Base-by-base conservation (phyloP, 2,113 vertebrate genomes). In the Porphyrio hochstetteri region DNA sequence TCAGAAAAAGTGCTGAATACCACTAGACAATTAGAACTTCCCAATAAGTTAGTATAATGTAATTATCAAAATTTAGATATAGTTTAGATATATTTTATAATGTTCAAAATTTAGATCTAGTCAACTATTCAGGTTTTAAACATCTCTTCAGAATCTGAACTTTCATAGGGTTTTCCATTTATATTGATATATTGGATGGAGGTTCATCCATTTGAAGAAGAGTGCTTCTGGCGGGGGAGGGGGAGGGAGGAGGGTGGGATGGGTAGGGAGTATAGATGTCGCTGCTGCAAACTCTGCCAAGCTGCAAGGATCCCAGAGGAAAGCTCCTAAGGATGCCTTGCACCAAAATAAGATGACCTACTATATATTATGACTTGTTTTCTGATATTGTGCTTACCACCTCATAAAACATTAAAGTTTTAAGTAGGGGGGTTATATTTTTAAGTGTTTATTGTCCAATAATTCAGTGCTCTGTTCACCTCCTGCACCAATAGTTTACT, bases 371-470 rank as follows among this genome's bases (percentile, higher is more conserved):
- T 3, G 0, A 72, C 27, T 60, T 87, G 19, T 55, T 78, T 90
- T 88, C 56, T 75, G 42, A 28, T 65, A 28, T 16, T 59, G 16
- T 81, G 11, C 35, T 81, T 79, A 18, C 28, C 20, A 20, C 13
- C 25, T 82, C 57, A 59, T 74, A 67, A 57, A 93, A 40, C 9
- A 31, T 23, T 3, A 81, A 81, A 40, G 6, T 13, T 78, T 78
- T 70, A 70, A 65, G 4, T 76, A 1, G 0, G 15, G 16, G 29
- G 10, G 31, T 77, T 72, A 33, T 68, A 6, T 0, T 79, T 83
- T 50, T 44, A 70, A 16, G 16, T 46, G 23, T 70, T 88, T 86
- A 13, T 13, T n/a, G 23, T 81, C n/a, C 2, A 5, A 59, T 28
- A 38, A 50, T 12, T 75, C n/a, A 4, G 10, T 40, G 16, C 13